phyloP scores from a whole-genome alignment of 2,888 invertebrate genomes.

The Epirrhoe alternata region DNA sequence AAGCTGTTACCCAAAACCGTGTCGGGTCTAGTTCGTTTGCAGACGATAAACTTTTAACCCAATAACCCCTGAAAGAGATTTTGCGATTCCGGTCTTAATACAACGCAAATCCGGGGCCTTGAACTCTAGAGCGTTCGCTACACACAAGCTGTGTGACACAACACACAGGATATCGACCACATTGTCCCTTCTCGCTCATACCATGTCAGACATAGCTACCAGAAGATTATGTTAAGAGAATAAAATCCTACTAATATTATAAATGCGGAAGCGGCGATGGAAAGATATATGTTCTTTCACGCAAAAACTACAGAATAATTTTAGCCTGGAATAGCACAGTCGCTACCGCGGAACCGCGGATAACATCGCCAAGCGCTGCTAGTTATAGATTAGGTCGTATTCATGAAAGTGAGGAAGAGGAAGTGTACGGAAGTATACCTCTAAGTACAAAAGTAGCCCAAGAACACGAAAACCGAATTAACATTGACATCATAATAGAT shows the following conservation, averaged over 20 bases:
- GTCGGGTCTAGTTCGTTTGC: conserved; percentile 17
- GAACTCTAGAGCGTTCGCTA: conserved; percentile 6
- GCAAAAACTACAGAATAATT: too few species aligned
- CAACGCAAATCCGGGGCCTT: conserved; percentile 23
- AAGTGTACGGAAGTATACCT: background rate
- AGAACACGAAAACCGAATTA: conserved; percentile 18
- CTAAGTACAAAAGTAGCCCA: background rate
- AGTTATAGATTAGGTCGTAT: too few species aligned
- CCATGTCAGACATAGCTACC: background rate
- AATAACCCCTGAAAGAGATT: conserved; percentile 28
- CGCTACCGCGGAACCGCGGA: too few species aligned
- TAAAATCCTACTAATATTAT: background rate
- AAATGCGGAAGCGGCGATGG: too few species aligned
- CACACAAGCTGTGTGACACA: background rate
- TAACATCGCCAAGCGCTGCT: too few species aligned
- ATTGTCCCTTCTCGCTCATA: background rate
- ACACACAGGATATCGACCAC: conserved; percentile 4
- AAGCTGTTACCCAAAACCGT: conserved; percentile 20
- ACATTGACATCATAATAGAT: conserved; percentile 21
- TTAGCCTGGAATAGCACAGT: too few species aligned
- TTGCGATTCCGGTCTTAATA: conserved; percentile 16
- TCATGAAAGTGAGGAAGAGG: too few species aligned
- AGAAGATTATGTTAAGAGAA: background rate
- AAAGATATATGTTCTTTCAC: too few species aligned
- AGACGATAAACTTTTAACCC: conserved; percentile 24